Evolutionary conservation across 2,797 vertebrate species (phyloP).

Genomic region (Anniella stebbinsi): DNA sequence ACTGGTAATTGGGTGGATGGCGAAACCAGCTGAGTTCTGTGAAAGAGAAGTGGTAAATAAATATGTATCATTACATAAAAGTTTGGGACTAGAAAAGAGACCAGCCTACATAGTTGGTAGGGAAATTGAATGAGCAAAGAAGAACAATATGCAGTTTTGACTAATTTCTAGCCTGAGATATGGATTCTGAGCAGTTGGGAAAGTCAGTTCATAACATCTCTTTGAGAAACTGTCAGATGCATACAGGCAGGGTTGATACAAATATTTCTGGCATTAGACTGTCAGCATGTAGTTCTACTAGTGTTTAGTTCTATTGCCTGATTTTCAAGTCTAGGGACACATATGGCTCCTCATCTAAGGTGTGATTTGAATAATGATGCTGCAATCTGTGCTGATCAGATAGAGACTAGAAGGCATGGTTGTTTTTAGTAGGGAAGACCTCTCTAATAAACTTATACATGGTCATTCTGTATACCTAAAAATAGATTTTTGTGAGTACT

Average conservation of each 20-base stretch:
- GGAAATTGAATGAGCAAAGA: background rate
- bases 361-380: constrained; percentile 67
- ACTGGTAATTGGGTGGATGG: background rate
- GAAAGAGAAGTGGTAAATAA: constrained; percentile 3
- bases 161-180: constrained; percentile 20
- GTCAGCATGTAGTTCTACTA: constrained; percentile 48
- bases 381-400: constrained; percentile 60
- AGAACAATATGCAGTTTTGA: constrained; percentile 30
- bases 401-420: constrained; percentile 57
- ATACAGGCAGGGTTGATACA: constrained; percentile 48
- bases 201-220: constrained; percentile 11
- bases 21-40: background rate
- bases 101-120: constrained; percentile 23
- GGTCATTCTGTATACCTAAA: constrained; percentile 34
- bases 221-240: constrained; percentile 46
- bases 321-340: constrained; percentile 51
- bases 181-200: constrained; percentile 15
- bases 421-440: constrained; percentile 57
- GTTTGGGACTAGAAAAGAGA: constrained; percentile 6
- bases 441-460: constrained; percentile 54
- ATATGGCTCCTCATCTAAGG: constrained; percentile 53
- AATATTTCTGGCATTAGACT: constrained; percentile 51
- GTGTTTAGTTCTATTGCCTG: constrained; percentile 65
- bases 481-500: constrained; percentile 39
- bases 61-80: background rate